Percentiles rank a stretch among this genome's conserved stretches.
phyloP scores from a whole-genome alignment of 2,888 invertebrate species.

The Prosopocoilus inquinatus region DNA sequence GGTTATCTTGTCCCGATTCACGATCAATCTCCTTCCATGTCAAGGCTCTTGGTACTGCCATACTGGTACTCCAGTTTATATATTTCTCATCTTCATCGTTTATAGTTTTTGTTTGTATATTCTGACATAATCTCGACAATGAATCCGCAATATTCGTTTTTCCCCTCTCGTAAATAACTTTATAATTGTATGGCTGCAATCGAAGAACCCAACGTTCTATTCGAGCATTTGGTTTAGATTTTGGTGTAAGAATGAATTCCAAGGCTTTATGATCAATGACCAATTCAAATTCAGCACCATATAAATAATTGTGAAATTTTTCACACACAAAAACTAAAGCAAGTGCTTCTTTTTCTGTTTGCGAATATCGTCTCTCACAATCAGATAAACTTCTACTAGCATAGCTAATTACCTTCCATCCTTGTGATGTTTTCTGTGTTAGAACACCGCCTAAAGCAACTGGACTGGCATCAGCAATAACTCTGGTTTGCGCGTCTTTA shows the following conservation, averaged over 20 bases:
- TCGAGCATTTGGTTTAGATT: background rate
- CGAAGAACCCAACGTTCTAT: slow-evolving; percentile 6
- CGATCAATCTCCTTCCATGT: too few species aligned
- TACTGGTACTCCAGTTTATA: too few species aligned
- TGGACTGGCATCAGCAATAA: too few species aligned
- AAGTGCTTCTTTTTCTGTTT: slow-evolving; percentile 43
- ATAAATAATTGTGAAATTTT: slow-evolving; percentile 45
- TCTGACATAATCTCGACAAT: too few species aligned
- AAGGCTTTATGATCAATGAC: slow-evolving; percentile 42
- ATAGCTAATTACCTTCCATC: slow-evolving; percentile 6
- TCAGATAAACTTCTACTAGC: slow-evolving; percentile 32
- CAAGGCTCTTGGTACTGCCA: too few species aligned
- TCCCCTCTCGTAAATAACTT: background rate
- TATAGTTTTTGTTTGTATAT: too few species aligned
- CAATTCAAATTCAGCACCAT: slow-evolving; percentile 44
- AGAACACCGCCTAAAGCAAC: too few species aligned
- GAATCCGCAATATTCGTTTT: background rate
- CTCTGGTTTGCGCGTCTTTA: too few species aligned
- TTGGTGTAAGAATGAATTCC: slow-evolving; percentile 33
- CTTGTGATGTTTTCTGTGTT: too few species aligned
- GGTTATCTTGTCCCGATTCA: too few species aligned
- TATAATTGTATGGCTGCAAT: background rate
- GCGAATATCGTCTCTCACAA: slow-evolving; percentile 35
- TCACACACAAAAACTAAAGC: slow-evolving; percentile 45
- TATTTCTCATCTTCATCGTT: too few species aligned